Evolutionary conservation across 2,113 vertebrate species (phyloP), one percentile per base, ranked within the genome.

Genomic region (Sinocyclocheilus grahami): DNA sequence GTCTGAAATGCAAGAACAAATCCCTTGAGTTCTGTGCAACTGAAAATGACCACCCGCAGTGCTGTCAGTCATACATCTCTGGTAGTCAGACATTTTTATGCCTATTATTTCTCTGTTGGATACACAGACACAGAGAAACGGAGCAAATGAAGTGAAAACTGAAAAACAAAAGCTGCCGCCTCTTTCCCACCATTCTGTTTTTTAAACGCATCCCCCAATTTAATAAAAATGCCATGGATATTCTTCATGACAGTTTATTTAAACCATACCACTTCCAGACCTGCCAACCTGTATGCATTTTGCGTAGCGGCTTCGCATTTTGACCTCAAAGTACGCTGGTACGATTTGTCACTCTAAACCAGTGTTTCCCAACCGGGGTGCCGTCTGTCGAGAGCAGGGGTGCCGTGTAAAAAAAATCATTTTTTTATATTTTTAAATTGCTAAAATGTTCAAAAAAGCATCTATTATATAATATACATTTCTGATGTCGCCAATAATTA

Each of bases 21-120:
- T 79, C 10, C 5, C 22, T 37, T 37, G 53, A 60, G 10, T 3
- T 27, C 42, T 76, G n/a, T 76, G 42, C 42, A 48, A 3, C 24
- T 3, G n/a, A n/a, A 76, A 76, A 76, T 27, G 42, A 48, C 42
- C 72, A 16, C 72, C 42, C 3, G 72, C 72, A 16, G 72, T 76
- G 42, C 72, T 48, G 72, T 24, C 72, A 46, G 72, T 75, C 22
- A 48, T 14, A 75, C 5, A 39, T 18, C 33, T 72, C 8, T 20
- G 30, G 27, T 22, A 12, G 4, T 22, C 48, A 0, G 13, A 10
- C 58, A 60, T n/a, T 14, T 46, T 10, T 65, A 1, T 75, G 37
- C 93, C 95, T 96, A 91, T 95, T 95, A 94, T 95, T 95, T 87
- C 62, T 72, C 13, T 37, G 14, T 75, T 16, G 75, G 48, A 53